Base-by-base conservation (phyloP, 2,888 invertebrate species). In the Tricholauxania praeusta region DNA sequence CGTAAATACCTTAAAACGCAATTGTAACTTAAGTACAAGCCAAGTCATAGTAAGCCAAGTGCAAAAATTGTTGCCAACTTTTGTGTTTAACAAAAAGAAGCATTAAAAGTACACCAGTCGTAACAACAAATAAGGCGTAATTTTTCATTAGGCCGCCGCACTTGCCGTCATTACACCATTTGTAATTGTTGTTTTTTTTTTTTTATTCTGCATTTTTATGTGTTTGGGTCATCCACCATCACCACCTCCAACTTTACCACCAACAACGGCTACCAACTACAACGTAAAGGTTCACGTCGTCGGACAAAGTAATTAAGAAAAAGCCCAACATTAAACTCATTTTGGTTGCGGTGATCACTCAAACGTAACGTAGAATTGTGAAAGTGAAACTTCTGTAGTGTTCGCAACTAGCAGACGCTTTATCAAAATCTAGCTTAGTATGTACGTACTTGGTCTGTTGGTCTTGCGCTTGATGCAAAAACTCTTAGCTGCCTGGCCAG, bases 291-390 rank as follows among this genome's bases (percentile, higher is more conserved):
- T 39, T 39, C 28, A 57, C 14, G 57, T 57, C 57, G 22, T 22
- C 22, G 15, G n/a, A 17, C 22, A 66, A 53, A 66, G 53, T 53
- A 52, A 52, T 66, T 52, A n/a, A 66, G 64, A 51, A 39, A 39
- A 65, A 65, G 51, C 63, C 39, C n/a, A 66, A 32, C 53, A 28
- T 66, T 53, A 66, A 71, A 71, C 55, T 64, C 53, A 71, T 71
- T 71, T 63, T 19, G 47, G n/a, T 60, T 39, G 39, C 51, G 71
- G 39, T 65, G 53, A 64, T 71, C 71, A 71, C 71, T 71, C 71
- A 71, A 57, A 49, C 59, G 65, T 28, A 71, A 71, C 71, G 49
- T 39, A 53, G 47, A 66, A 32, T 66, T 53, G 53, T 66, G 65
- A 66, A 66, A 66, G 65, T 66, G 65, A 66, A 66, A 66, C 65